Evolutionary conservation across 2,888 invertebrate species (phyloP).

Genomic region (Nasonovia ribisnigri): DNA sequence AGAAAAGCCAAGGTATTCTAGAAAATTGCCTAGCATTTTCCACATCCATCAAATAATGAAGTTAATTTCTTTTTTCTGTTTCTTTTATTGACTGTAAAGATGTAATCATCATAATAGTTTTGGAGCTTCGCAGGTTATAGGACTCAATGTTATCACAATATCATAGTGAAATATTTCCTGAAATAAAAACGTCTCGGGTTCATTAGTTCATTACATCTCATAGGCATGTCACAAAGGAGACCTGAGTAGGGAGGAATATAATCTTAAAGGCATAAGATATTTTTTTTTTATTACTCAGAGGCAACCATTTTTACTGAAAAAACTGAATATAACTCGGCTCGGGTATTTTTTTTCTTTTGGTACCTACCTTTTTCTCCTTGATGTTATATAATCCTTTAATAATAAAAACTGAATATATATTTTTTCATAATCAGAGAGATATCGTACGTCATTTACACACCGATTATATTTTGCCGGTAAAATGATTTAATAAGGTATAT

Average conservation of each 20-base stretch:
- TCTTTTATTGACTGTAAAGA: conserved; percentile 71
- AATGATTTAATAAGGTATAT: background rate
- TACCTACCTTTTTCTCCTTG: background rate
- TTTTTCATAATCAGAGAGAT: background rate
- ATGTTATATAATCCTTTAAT: background rate
- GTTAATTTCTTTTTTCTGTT: background rate
- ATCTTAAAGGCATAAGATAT: background rate
- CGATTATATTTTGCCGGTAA: background rate
- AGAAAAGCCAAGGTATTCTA: background rate
- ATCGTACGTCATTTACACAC: background rate
- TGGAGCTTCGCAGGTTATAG: background rate
- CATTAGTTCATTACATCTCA: background rate
- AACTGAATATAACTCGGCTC: background rate
- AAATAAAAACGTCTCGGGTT: background rate
- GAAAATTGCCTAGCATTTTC: background rate
- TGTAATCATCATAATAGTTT: conserved; percentile 69
- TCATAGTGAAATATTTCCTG: background rate
- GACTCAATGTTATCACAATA: background rate
- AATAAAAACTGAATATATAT: background rate
- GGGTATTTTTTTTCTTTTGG: background rate
- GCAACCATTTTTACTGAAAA: background rate
- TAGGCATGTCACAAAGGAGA: background rate
- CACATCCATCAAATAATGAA: background rate
- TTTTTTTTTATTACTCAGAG: background rate
- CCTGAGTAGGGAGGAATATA: background rate